Evolutionary conservation across 2,888 invertebrate species (phyloP).

Genomic region (Catocala nupta): DNA sequence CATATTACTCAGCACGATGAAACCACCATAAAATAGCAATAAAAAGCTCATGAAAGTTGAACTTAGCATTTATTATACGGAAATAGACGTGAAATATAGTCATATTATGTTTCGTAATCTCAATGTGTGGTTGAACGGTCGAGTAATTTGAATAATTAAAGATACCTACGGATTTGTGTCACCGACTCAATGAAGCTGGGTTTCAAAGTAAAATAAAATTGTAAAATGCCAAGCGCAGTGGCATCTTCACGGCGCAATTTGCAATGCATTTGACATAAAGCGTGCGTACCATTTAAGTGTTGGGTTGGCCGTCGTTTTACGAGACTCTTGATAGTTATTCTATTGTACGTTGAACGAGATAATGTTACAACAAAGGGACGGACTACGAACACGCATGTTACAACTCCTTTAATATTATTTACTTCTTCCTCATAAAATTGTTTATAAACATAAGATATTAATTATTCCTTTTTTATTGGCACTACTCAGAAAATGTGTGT

Average conservation of each 20-base stretch:
- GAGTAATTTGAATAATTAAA: conserved; percentile 17
- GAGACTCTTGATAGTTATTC: conserved; percentile 74
- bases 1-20: conserved; percentile 16
- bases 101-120: conserved; percentile 25
- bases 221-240: conserved; percentile 61
- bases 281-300: conserved; percentile 70
- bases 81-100: conserved; percentile 20
- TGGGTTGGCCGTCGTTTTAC: conserved; percentile 69
- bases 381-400: conserved; percentile 40
- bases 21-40: conserved; percentile 24
- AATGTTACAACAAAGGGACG: conserved; percentile 65
- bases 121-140: conserved; percentile 19
- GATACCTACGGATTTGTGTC: conserved; percentile 40
- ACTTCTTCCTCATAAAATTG: not conserved
- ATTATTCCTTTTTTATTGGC: no score
- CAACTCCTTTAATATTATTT: conserved; percentile 8
- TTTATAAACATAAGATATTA: not conserved
- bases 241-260: conserved; percentile 57
- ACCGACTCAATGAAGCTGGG: conserved; percentile 48
- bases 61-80: conserved; percentile 22
- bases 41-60: conserved; percentile 29
- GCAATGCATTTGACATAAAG: conserved; percentile 73
- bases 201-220: conserved; percentile 58
- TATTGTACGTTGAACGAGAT: conserved; percentile 73
- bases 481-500: no score